phyloP scores from a whole-genome alignment of 2,797 vertebrate genomes.

The Enteromius thamalakanensis region DNA sequence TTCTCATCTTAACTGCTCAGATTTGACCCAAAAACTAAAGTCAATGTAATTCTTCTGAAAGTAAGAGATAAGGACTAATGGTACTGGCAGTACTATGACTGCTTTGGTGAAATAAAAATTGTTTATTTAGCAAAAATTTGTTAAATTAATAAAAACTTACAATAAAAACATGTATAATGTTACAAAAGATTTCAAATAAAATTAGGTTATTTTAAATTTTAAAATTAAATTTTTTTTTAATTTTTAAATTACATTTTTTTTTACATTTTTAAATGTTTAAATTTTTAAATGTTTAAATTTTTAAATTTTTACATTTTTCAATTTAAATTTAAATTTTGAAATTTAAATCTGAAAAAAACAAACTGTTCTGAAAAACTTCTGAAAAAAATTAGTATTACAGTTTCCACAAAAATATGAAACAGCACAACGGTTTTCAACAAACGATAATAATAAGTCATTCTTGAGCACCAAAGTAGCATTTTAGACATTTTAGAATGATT shows the following conservation, averaged over 20 bases:
- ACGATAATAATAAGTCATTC: not conserved
- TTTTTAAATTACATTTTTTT: no score
- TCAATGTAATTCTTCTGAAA: constrained; percentile 8
- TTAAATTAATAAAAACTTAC: not conserved
- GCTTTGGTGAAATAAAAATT: not conserved
- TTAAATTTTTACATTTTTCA: no score
- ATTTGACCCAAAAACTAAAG: constrained; percentile 37
- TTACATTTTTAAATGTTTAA: no score
- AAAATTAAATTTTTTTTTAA: no score
- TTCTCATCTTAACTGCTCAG: constrained; percentile 28
- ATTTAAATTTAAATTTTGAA: no score
- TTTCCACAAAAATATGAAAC: not conserved
- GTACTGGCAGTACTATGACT: not conserved
- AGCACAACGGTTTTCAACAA: not conserved
- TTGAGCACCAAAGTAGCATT: not conserved
- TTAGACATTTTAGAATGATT: not conserved
- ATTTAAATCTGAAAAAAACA: no score
- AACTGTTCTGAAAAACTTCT: no score
- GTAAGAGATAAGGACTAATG: not conserved
- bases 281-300: no score
- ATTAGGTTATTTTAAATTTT: not conserved
- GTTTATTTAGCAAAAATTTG: not conserved
- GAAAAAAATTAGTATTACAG: not conserved
- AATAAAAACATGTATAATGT: not conserved
- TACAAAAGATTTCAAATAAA: not conserved